Conservation (phyloP, 2,797 vertebrate genomes). For the Muscicapa striata region DNA sequence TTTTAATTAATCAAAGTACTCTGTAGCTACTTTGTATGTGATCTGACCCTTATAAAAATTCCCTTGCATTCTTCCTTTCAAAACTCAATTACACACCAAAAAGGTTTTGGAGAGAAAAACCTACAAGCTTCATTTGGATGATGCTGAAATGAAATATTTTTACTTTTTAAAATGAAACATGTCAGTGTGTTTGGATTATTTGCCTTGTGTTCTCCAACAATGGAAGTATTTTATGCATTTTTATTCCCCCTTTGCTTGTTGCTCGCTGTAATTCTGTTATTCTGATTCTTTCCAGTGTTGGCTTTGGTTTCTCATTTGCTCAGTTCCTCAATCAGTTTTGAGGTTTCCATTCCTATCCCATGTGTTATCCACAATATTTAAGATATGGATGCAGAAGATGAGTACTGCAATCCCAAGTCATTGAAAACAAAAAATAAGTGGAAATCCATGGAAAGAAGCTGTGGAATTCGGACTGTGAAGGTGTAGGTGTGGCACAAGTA, state of each 20-base stretch:
- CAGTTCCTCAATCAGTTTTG: background rate
- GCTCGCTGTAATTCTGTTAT: background rate
- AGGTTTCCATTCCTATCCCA: background rate
- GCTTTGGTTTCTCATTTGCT: background rate
- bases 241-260: background rate
- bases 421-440: background rate
- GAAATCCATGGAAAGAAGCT: background rate
- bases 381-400: background rate
- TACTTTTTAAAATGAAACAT: background rate
- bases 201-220: background rate
- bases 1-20: background rate
- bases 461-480: background rate
- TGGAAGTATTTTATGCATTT: background rate
- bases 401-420: background rate
- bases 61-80: background rate
- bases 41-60: background rate
- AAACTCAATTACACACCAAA: background rate
- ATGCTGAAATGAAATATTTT: background rate
- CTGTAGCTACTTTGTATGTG: background rate
- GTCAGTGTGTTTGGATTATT: background rate
- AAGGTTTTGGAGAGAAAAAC: background rate
- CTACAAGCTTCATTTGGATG: background rate
- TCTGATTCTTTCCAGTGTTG: background rate
- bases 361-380: background rate
- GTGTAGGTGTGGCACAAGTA: fast-evolving